These are phyloP conservation scores for Haemorhous mexicanus DNA, from an alignment of 2,113 vertebrate species.

Conservation along the genomic window DNA sequence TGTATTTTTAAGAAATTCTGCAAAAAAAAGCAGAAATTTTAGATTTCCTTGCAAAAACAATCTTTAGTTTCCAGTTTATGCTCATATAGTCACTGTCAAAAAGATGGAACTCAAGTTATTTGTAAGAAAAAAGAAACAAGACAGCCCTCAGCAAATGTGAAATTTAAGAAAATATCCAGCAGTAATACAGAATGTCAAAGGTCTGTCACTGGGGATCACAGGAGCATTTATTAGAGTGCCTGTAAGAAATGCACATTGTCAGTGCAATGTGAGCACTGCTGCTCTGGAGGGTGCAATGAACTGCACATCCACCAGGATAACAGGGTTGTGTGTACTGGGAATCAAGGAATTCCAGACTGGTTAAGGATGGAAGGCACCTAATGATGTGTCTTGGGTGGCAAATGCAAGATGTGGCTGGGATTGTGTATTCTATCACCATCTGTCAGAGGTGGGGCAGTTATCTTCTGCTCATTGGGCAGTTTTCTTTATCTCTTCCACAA, in stretches of 20 bases:
- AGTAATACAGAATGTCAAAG: background rate
- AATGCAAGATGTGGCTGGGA: background rate
- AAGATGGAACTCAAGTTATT: conserved; percentile 60
- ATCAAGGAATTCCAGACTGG: background rate
- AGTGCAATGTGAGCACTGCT: background rate
- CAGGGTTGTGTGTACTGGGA: background rate
- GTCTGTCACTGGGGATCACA: background rate
- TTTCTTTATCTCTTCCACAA: background rate
- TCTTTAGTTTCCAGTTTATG: conserved; percentile 66
- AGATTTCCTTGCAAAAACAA: conserved; percentile 54
- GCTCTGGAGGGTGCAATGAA: background rate
- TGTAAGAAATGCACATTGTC: background rate
- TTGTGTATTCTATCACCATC: fast-evolving
- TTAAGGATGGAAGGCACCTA: background rate
- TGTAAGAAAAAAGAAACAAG: conserved; percentile 39
- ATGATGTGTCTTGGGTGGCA: background rate
- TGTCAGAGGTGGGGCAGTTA: background rate
- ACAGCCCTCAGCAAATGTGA: background rate
- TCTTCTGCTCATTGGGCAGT: background rate
- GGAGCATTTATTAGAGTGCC: background rate
- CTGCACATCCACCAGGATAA: no score
- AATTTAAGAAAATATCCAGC: conserved; percentile 33
- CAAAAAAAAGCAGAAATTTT: conserved; percentile 57
- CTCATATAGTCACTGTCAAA: conserved; percentile 58
- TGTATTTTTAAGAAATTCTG: conserved; percentile 64